Base-by-base conservation (phyloP, 1,140 invertebrate species). In the Musca vetustissima region DNA sequence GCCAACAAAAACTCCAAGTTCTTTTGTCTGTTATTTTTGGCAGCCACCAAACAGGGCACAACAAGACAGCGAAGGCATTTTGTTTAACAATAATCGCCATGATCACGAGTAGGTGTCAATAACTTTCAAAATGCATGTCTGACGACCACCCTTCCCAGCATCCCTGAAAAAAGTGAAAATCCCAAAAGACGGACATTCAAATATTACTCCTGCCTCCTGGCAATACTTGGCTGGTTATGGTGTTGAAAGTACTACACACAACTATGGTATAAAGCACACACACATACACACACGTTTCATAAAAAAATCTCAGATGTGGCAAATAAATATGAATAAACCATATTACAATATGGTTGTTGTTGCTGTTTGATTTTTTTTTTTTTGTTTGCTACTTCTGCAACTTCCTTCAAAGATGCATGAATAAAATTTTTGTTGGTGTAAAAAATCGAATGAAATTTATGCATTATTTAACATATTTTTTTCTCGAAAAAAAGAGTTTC, bases 71-170 rank as follows among this genome's bases (percentile, higher is more conserved):
- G 36, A 61, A 61, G 17, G 28, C 57, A 61, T 61, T 61, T 61
- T 61, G 57, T 36, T 61, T 19, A 48, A 49, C 64, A 65, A 65
- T 49, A 49, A 48, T 65, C 64, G 64, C 14, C 36, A 65, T 65
- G 43, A 49, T 65, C 64, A 65, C 64, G 64, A 65, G 64, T 65
- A 65, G 64, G 64, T 65, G 64, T 65, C 64, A 65, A 65, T 65
- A 65, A 65, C 64, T 65, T 65, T 65, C 64, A 65, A 65, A 65
- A 48, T 48, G 22, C 64, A 65, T 61, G 57, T 61, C 36, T 57
- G 24, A 36, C 25, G 55, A 36, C 19, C 36, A 36, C 25, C 7
- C 22, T 57, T 57, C 22, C 53, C 25, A 14, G 36, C 36, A 43
- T 43, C 36, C 36, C 36, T 43, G 36, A 43, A 43, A 43, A 43